Evolutionary conservation across 2,797 vertebrate genomes (phyloP), one percentile per base, ranked within the genome.

Genomic region (Centropyge bicolor): DNA sequence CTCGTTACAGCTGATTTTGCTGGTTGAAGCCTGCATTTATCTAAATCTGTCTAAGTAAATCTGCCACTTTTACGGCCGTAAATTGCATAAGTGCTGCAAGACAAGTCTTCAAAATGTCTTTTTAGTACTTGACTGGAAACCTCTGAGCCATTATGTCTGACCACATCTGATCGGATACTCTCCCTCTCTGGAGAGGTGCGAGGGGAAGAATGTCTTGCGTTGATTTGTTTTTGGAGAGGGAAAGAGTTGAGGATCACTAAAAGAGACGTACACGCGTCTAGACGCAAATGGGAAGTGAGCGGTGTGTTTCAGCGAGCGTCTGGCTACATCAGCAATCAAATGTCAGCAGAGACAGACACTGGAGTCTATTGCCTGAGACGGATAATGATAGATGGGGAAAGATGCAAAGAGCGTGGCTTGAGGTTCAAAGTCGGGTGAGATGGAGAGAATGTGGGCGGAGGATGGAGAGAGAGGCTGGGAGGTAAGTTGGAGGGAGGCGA

Each of bases 341-440:
- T 71, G 78, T 84, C 78, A 86, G 76, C 10, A 24, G 24, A 83
- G 79, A 80, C 13, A 65, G 74, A 84, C 76, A 71, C 51, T 8
- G 14, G 62, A 67, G 73, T 59, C 64, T 38, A 63, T 71, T 82
- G 80, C 70, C 56, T 20, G 49, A 76, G 88, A 88, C 45, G 19
- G 77, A 87, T 66, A 52, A 74, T 90, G 89, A 91, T 81, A 67
- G 85, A 92, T 83, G 74, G 79, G 70, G 75, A 82, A 49, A 66
- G 82, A 77, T 74, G 85, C 64, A 85, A 71, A 80, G 72, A 88
- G 78, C 79, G 54, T 8, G 72, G 71, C 69, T 84, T 43, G 52
- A 81, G 88, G 91, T 87, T 91, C 88, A 92, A 88, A 91, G 91
- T 87, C 76, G 83, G 83, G 88, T 78, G 84, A 83, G 73, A 82